Conservation (phyloP, 2,797 vertebrate genomes). For the Natrix natrix region DNA sequence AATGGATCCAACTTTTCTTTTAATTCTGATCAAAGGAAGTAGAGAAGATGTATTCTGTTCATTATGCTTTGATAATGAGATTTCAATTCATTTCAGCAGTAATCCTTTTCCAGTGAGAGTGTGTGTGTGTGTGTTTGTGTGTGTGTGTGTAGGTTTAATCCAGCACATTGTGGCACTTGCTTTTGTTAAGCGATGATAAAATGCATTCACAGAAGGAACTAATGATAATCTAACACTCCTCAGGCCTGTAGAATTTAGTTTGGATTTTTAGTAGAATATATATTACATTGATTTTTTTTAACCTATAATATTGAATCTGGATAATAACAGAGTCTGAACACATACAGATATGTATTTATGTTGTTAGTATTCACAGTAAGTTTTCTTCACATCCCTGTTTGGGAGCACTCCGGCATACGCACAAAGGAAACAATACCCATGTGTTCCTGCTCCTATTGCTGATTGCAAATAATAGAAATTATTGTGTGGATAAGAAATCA, state of each 20-base stretch:
- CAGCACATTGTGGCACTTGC: not conserved
- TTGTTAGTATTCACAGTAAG: not conserved
- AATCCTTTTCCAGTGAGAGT: not conserved
- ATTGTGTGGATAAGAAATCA: not conserved
- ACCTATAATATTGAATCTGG: slow-evolving; percentile 1
- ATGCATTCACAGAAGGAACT: not conserved
- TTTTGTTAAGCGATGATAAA: not conserved
- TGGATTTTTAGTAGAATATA: not conserved
- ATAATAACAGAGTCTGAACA: accelerated
- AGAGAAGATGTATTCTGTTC: not conserved
- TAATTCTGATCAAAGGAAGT: slow-evolving; percentile 22
- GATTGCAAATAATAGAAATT: not conserved
- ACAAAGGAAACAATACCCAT: not conserved
- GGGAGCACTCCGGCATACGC: not conserved
- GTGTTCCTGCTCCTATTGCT: not conserved
- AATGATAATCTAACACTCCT: not conserved
- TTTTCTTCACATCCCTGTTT: not conserved
- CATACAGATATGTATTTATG: not conserved
- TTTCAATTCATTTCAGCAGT: slow-evolving; percentile 41
- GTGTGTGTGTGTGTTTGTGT: not conserved
- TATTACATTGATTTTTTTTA: slow-evolving; percentile 4
- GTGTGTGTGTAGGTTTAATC: not conserved
- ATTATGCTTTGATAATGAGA: slow-evolving; percentile 13
- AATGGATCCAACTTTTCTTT: slow-evolving; percentile 29
- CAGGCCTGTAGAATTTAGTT: not conserved